Base-by-base conservation (phyloP, 23 tunicate species). In the Aplidium turbinatum region DNA sequence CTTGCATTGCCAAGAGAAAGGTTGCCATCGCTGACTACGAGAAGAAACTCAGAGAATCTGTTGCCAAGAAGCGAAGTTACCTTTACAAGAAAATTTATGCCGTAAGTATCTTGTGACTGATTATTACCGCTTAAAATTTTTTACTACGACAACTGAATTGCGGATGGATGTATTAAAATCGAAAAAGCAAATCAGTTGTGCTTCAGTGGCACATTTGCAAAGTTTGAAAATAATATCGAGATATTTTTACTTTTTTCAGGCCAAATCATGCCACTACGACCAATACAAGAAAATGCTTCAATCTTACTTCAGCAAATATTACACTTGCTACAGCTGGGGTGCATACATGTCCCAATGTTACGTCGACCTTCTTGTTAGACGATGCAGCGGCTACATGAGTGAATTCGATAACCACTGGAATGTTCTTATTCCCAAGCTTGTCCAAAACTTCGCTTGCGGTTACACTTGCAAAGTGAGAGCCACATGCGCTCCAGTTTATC, bases 1-100 rank as follows among this genome's bases (percentile, higher is more conserved):
- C 31, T 18, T 76, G 82, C 72, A 25, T 53, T 26, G 27, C 69
- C 82, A 76, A 62, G 72, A 76, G 62, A 60, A 21, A 38, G 45
- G 47, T 72, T 45, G 82, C 82, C 60, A 76, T 76, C 42, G 82
- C 72, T 60, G 82, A 61, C n/a, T 76, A 76, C 60, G 36, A 62
- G 35, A 76, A 76, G 82, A 76, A 76, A 60, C 42, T 76, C 30
- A 60, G 18, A 19, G 82, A n/a, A n/a, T n/a, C n/a, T n/a, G n/a
- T n/a, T n/a, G n/a, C n/a, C n/a, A n/a, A n/a, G n/a, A n/a, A n/a
- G n/a, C n/a, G n/a, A n/a, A n/a, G n/a, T n/a, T n/a, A n/a, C n/a
- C n/a, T n/a, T n/a, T n/a, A n/a, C n/a, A n/a, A n/a, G n/a, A n/a
- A n/a, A n/a, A n/a, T n/a, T n/a, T n/a, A n/a, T n/a, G n/a, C n/a